phyloP scores from a whole-genome alignment of 2,888 invertebrate species.

The Dynastes maya region DNA sequence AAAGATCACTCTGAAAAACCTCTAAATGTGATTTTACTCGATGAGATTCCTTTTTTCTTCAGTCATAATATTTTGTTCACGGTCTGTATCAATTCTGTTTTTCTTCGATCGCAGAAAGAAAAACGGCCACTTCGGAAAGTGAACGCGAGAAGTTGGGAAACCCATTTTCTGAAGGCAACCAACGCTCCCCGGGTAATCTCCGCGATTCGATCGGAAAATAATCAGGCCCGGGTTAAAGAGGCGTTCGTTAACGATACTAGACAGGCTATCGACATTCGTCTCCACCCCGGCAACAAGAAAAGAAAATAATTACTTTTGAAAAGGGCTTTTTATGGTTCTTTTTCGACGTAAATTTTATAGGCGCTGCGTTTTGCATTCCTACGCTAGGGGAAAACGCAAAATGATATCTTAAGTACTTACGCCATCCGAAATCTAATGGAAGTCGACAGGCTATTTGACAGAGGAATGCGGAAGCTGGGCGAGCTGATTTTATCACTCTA shows the following conservation, averaged over 20 bases:
- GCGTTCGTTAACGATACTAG: slow-evolving; percentile 43
- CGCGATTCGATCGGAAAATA: slow-evolving; percentile 40
- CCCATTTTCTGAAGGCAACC: slow-evolving; percentile 31
- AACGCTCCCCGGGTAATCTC: slow-evolving; percentile 28
- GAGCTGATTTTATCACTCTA: slow-evolving; percentile 11
- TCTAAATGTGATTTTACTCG: no score
- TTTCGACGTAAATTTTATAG: slow-evolving; percentile 43
- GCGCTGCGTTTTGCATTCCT: not conserved
- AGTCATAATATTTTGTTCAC: not conserved
- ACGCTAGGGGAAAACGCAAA: not conserved
- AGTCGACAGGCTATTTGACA: slow-evolving; percentile 7
- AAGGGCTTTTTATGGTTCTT: slow-evolving; percentile 41
- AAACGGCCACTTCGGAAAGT: slow-evolving; percentile 18
- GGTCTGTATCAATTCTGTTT: slow-evolving; percentile 11
- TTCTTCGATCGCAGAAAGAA: not conserved
- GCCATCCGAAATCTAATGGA: not conserved
- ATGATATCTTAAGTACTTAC: slow-evolving; percentile 32
- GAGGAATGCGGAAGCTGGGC: not conserved
- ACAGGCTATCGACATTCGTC: slow-evolving; percentile 41
- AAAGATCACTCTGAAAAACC: no score
- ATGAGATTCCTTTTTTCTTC: not conserved
- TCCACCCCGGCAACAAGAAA: slow-evolving; percentile 20
- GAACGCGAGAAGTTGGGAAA: slow-evolving; percentile 7
- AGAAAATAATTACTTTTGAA: slow-evolving; percentile 45
- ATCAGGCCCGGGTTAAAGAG: slow-evolving; percentile 41